Percentiles rank a stretch among this genome's conserved stretches.
Evolutionary conservation across 1,140 invertebrate genomes (phyloP).

Genomic region (Penaeus chinensis): DNA sequence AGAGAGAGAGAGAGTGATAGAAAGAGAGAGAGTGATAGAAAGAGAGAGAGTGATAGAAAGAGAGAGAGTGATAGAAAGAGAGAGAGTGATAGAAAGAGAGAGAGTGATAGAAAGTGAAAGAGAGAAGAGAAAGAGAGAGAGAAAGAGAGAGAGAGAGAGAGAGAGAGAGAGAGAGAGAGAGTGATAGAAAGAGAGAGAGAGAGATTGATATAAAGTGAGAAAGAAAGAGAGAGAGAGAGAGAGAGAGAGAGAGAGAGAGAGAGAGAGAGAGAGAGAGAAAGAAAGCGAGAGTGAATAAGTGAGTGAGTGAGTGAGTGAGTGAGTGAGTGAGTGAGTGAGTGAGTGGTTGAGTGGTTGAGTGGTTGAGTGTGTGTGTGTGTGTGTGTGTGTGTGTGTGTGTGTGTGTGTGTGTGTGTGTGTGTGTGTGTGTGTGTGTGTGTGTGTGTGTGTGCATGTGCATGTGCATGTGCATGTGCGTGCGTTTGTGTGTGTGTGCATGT

Average conservation of each 20-base stretch:
- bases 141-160: background rate
- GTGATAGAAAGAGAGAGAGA: background rate
- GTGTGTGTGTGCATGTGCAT: background rate
- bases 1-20: constrained; percentile 25
- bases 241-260: background rate
- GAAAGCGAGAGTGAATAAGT: background rate
- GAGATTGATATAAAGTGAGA: background rate
- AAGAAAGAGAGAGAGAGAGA: background rate
- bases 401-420: background rate
- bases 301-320: background rate
- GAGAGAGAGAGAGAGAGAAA: background rate
- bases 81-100: background rate
- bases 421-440: background rate
- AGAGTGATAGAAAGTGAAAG: background rate
- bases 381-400: background rate
- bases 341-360: background rate
- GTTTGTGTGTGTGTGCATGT: too few species aligned
- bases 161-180: background rate
- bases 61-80: background rate
- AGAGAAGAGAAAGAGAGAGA: background rate
- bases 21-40: background rate
- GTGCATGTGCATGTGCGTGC: too few species aligned
- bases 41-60: background rate
- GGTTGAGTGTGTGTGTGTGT: background rate
- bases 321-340: background rate